These are phyloP conservation scores for Paracanthobrama guichenoti DNA, from an alignment of 2,113 vertebrate genomes.

Conservation along the genomic window DNA sequence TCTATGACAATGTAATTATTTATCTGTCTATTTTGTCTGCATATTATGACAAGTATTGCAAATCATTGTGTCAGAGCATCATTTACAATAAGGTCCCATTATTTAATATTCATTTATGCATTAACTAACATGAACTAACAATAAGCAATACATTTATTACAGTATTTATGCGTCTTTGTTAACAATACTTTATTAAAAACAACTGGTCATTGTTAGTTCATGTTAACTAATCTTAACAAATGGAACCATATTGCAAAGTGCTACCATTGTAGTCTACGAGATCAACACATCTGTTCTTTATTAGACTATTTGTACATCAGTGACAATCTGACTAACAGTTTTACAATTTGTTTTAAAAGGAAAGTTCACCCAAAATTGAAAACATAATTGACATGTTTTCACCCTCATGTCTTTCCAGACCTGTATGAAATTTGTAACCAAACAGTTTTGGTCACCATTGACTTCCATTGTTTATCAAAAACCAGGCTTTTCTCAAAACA, in stretches of 20 bases:
- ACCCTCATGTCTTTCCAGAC: not conserved
- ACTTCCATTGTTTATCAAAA: not conserved
- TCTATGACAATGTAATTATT: not conserved
- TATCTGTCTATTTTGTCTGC: too few relatives aligned
- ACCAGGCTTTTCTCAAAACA: not conserved
- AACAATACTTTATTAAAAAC: too few relatives aligned
- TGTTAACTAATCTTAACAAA: too few relatives aligned
- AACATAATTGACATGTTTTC: not conserved
- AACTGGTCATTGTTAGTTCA: too few relatives aligned
- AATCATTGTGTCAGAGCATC: not conserved
- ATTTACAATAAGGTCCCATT: not conserved
- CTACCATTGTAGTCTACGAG: not conserved
- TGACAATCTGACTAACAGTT: not conserved
- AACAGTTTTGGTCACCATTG: not conserved
- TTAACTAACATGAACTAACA: too few relatives aligned
- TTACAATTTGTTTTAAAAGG: not conserved
- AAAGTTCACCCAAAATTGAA: not conserved
- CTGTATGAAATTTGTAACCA: not conserved
- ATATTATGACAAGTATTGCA: not conserved
- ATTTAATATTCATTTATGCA: too few relatives aligned
- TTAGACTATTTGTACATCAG: not conserved
- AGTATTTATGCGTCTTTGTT: too few relatives aligned
- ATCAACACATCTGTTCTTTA: not conserved
- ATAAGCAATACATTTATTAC: too few relatives aligned
- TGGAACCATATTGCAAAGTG: too few relatives aligned